phyloP scores from a whole-genome alignment of 2,797 vertebrate genomes.

The Distichodus sexfasciatus region DNA sequence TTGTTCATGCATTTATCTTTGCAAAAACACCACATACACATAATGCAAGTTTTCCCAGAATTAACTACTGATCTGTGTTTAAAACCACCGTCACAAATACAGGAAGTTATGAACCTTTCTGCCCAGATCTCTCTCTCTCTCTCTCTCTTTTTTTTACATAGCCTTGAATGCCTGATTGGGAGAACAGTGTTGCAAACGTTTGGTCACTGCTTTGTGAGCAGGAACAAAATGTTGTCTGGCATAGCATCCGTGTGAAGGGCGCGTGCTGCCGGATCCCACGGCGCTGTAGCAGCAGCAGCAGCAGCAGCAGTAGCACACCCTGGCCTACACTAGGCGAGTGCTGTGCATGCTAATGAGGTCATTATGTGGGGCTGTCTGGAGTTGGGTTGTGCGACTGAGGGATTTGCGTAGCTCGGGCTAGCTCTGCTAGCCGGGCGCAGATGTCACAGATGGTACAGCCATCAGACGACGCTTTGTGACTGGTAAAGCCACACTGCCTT shows the following conservation, averaged over 20 bases:
- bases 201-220: conserved; percentile 74
- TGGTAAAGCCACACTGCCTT: conserved; percentile 58
- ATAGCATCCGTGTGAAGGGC: conserved; percentile 77
- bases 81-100: background rate
- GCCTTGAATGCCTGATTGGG: conserved; percentile 66
- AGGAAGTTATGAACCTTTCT: background rate
- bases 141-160: too few species aligned
- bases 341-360: conserved; percentile 82
- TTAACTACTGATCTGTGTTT: too few species aligned
- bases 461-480: conserved; percentile 63
- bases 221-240: conserved; percentile 76
- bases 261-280: conserved; percentile 75
- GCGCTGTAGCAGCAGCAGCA: conserved; percentile 73
- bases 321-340: conserved; percentile 75
- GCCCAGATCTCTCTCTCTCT: background rate
- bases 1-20: too few species aligned
- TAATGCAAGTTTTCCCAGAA: too few species aligned
- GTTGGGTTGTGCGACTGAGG: conserved; percentile 61
- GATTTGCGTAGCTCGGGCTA: conserved; percentile 70
- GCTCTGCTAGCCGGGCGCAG: conserved; percentile 70
- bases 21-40: too few species aligned
- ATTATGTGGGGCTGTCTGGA: conserved; percentile 74
- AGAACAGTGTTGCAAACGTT: conserved; percentile 74
- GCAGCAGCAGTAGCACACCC: conserved; percentile 72
- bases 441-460: conserved; percentile 78